Conservation (phyloP, 2,113 vertebrate species). For the Typhlomys cinereus region DNA sequence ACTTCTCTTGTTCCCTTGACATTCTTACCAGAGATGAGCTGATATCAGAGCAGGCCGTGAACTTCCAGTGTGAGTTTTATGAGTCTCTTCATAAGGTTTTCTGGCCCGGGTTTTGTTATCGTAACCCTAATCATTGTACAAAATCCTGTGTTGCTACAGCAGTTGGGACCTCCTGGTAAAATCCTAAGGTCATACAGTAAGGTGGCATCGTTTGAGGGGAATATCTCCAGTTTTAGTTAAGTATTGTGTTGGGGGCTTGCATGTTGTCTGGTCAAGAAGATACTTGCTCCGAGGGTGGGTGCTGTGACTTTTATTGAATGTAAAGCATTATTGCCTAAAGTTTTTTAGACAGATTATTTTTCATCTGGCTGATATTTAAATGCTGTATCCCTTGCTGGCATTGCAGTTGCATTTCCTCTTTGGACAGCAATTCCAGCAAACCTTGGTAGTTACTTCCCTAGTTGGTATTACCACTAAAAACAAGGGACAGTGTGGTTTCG, state of each 20-base stretch:
- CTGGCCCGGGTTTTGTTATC: not conserved
- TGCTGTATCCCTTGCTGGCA: not conserved
- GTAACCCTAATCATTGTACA: not conserved
- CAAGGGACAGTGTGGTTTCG: conserved; percentile 23
- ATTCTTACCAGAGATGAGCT: not conserved
- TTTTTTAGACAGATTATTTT: not conserved
- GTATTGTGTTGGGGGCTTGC: not conserved
- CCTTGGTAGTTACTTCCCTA: conserved; percentile 9
- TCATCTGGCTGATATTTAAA: not conserved
- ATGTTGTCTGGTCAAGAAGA: conserved; percentile 11
- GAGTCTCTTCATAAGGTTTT: not conserved
- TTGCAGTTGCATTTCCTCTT: conserved; percentile 33
- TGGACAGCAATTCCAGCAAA: not conserved
- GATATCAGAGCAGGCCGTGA: not conserved
- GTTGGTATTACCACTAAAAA: conserved; percentile 26
- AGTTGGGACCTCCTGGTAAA: not conserved
- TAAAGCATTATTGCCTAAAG: not conserved
- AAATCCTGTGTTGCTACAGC: conserved; percentile 37
- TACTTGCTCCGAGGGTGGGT: not conserved
- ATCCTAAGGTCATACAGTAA: conserved; percentile 46
- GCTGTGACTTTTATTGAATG: not conserved
- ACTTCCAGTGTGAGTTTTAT: not conserved
- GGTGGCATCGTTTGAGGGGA: not conserved
- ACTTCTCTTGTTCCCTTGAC: not conserved
- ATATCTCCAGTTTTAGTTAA: conserved; percentile 53